Base-by-base conservation (phyloP, 2,113 vertebrate genomes). In the Danionella cerebrum region DNA sequence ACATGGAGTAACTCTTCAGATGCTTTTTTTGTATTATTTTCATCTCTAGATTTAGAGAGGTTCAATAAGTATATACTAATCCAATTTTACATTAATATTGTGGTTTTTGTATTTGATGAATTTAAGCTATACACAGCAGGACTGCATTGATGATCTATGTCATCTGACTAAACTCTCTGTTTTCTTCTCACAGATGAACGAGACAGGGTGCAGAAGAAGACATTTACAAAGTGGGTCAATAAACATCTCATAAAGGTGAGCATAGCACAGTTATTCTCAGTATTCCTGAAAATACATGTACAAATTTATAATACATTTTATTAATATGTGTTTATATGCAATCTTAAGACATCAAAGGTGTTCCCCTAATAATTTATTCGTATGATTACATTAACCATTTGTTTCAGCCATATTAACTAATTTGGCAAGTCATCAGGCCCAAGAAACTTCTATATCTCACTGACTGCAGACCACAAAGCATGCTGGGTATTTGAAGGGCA, bases 161-260 rank as follows among this genome's bases (percentile, higher is more conserved):
- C n/a, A n/a, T n/a, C n/a, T n/a, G n/a, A n/a, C n/a, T n/a, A n/a
- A n/a, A n/a, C n/a, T n/a, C n/a, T n/a, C 68, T 53, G 71, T 83
- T 54, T 31, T 51, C 19, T 21, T 2, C 21, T 66, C 44, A 21
- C 83, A 98, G 96, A 99, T 91, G 96, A 99, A 83, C 90, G 96
- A 74, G 96, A 99, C 87, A 80, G 95, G 64, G 96, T 99, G 73
- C 96, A 99, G 87, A 99, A 99, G 91, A 99, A 99, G 86, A 99
- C 96, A 2, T 99, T 99, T 86, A 99, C 94, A 21, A 99, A 99
- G 84, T 99, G 96, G 96, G 93, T 98, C 88, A 99, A 99, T 87
- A 99, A 99, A 71, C 96, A 99, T 85, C 90, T 99, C 83, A 99
- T 99, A 88, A 99, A 98, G 93, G 96, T 99, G 84, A 82, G 13